These are phyloP conservation scores for Eulemur rubriventer DNA, from an alignment of 2,797 vertebrate species.

Conservation along the genomic window DNA sequence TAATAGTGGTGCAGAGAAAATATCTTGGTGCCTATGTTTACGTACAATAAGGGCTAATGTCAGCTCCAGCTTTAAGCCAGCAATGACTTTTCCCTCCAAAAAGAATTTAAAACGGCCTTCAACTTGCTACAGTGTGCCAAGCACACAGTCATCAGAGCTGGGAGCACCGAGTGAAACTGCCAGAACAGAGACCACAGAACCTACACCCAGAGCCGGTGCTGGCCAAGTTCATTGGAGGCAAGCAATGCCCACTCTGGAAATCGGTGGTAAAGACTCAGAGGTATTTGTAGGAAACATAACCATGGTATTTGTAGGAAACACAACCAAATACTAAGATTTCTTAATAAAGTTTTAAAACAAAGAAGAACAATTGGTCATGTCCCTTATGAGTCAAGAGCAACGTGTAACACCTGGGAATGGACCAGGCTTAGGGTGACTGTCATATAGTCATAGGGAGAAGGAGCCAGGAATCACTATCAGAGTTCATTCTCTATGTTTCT, in stretches of 20 bases:
- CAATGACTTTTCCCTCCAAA: neutral
- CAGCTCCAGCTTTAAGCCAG: neutral
- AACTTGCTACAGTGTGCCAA: neutral
- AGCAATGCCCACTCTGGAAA: neutral
- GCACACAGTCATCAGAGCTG: neutral
- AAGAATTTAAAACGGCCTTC: neutral
- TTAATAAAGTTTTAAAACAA: neutral
- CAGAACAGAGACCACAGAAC: neutral
- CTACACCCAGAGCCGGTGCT: neutral
- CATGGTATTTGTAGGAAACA: neutral
- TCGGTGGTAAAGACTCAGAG: neutral
- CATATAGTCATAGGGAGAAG: neutral
- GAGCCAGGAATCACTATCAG: neutral
- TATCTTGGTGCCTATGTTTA: neutral
- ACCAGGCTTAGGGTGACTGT: neutral
- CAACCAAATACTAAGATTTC: neutral
- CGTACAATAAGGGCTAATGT: neutral
- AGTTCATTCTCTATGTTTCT: neutral
- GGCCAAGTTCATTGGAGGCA: neutral
- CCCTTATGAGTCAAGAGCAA: neutral
- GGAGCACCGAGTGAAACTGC: neutral
- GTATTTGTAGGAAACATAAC: neutral
- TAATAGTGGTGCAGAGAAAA: neutral
- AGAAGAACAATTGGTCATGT: neutral
- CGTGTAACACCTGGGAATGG: neutral